These are phyloP conservation scores for Diprion similis DNA, from an alignment of 1,140 invertebrate species.

Conservation along the genomic window DNA sequence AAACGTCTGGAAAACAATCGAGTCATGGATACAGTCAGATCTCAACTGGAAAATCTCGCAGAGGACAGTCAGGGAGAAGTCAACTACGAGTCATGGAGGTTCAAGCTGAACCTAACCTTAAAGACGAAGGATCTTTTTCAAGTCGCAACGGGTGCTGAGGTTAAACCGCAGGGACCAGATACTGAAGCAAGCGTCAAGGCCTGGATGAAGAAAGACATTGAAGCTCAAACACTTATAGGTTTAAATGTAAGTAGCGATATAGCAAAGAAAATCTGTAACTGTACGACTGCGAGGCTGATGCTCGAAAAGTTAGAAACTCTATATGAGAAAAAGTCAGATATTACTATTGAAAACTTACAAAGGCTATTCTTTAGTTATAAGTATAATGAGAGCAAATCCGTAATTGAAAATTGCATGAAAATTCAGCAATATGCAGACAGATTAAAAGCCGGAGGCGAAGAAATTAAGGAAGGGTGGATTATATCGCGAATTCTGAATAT, in stretches of 20 bases:
- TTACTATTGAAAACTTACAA: constrained; percentile 27
- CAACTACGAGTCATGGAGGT: constrained; percentile 31
- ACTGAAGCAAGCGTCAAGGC: constrained; percentile 5
- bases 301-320: constrained; percentile 27
- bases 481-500: constrained; percentile 30
- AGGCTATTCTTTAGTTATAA: constrained; percentile 32
- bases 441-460: constrained; percentile 24
- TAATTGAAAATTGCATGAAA: constrained; percentile 31
- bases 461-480: constrained; percentile 32
- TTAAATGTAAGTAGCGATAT: constrained; percentile 35
- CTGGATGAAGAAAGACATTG: constrained; percentile 33
- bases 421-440: constrained; percentile 28
- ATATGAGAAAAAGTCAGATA: constrained; percentile 32
- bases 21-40: constrained; percentile 27
- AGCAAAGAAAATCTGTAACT: constrained; percentile 30
- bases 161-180: constrained; percentile 8
- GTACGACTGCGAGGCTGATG: constrained; percentile 29
- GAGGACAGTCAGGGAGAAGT: constrained; percentile 20
- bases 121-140: constrained; percentile 30
- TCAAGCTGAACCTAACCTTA: constrained; percentile 32
- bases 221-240: constrained; percentile 35
- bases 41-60: constrained; percentile 28
- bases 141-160: constrained; percentile 26
- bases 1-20: not conserved
- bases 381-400: constrained; percentile 30